Base-by-base conservation (phyloP, 2,888 invertebrate species). In the Emmelina monodactyla region DNA sequence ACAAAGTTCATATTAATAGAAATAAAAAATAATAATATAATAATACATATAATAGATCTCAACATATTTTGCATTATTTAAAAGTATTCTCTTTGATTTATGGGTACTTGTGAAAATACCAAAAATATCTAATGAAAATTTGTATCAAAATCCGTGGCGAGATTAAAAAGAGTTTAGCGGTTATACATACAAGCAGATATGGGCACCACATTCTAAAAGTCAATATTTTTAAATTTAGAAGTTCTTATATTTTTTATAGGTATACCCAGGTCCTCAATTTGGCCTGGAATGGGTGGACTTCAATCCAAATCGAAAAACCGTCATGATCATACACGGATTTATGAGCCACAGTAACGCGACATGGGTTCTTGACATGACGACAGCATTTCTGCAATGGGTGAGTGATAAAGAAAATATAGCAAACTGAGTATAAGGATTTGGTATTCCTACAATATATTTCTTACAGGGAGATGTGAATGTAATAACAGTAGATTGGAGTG, bases 261-360 rank as follows among this genome's bases (percentile, higher is more conserved):
- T 78, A 2, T 59, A 41, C 19, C 62, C 68, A 2, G 79, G 71
- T 3, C 42, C 61, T 0, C 83, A 83, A 40, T 84, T 84, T 40
- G 82, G 83, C 1, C 50, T 86, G 9, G 80, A 83, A 37, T 83
- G 82, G 71, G 81, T 82, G 0, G 83, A 85, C 46, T 87, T 82
- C 49, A 58, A 81, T n/a, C 64, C 82, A 0, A 53, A 51, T 1
- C 65, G 82, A 30, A 65, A 58, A 42, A 86, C 87, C 0, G 63
- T 85, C 10, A 58, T 87, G 48, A 84, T 87, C 14, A 76, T 85
- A 1, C 87, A 87, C 43, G 87, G 87, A 1, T 87, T 86, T 46
- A 75, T 85, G 60, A 83, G 85, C 34, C 75, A 81, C 45, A 82
- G 85, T 37, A 73, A 82, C 38, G 75, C 81, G 1, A 58, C 71